These are phyloP conservation scores for Sebastes kiyomatsui DNA, from an alignment of 2,797 vertebrate species.

Conservation along the genomic window DNA sequence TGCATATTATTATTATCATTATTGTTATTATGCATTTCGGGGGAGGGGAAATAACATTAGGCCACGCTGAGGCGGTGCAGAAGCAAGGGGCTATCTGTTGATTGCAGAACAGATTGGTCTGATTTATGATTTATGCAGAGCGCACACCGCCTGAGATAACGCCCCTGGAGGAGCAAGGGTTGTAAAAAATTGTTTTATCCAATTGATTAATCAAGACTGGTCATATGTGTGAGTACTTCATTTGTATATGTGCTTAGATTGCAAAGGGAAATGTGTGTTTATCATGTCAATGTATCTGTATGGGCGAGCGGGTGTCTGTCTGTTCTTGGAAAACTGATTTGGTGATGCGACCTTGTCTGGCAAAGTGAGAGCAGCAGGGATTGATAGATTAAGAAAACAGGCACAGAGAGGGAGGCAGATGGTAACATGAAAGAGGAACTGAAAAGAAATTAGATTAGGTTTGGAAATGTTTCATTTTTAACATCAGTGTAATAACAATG, in stretches of 20 bases:
- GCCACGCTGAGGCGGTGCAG: constrained; percentile 31
- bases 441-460: constrained; percentile 11
- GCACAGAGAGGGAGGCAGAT: background rate
- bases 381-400: constrained; percentile 13
- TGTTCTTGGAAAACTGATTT: constrained; percentile 48
- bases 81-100: constrained; percentile 28
- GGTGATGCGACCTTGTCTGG: constrained; percentile 47
- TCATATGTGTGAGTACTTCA: constrained; percentile 58
- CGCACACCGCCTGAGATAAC: constrained; percentile 67
- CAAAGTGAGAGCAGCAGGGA: constrained; percentile 41
- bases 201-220: constrained; percentile 82
- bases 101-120: constrained; percentile 63
- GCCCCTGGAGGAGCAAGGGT: constrained; percentile 63
- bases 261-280: constrained; percentile 45
- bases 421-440: constrained; percentile 9
- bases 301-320: background rate
- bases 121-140: constrained; percentile 85
- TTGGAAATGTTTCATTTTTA: background rate
- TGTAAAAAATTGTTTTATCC: constrained; percentile 83
- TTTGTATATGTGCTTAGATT: constrained; percentile 56
- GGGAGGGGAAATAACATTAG: constrained; percentile 74
- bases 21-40: constrained; percentile 70
- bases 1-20: constrained; percentile 83
- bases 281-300: constrained; percentile 35
- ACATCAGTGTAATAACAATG: background rate